phyloP scores from a whole-genome alignment of 2,888 invertebrate genomes.

The Dioctria linearis region DNA sequence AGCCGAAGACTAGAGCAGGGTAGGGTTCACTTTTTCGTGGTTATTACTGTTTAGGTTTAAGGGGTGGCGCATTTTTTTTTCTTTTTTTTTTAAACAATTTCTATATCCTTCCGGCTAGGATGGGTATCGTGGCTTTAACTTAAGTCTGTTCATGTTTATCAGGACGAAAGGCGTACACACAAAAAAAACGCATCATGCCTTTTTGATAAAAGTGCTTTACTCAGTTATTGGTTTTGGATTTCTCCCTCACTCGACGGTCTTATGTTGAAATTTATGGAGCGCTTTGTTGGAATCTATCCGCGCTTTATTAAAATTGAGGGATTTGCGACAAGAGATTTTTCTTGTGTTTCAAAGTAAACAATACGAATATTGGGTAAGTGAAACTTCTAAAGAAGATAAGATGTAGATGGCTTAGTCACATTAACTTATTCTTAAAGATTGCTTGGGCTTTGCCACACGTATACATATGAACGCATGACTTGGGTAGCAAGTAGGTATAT shows the following conservation, averaged over 20 bases:
- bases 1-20: background rate
- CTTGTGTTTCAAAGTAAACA: conserved; percentile 7
- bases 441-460: too few relatives aligned
- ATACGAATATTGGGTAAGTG: background rate
- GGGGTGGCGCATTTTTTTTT: background rate
- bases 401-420: too few relatives aligned
- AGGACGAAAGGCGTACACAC: background rate
- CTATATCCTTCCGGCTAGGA: background rate
- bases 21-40: background rate
- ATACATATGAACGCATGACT: too few relatives aligned
- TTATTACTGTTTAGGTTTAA: background rate
- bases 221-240: conserved; percentile 1
- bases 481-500: too few relatives aligned
- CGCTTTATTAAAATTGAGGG: conserved; percentile 31
- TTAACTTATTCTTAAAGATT: too few relatives aligned
- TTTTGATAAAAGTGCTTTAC: conserved; percentile 29
- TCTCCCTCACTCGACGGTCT: conserved; percentile 13
- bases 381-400: too few relatives aligned
- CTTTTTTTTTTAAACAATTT: background rate
- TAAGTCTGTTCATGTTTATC: background rate
- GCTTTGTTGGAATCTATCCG: conserved; percentile 5
- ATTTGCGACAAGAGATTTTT: background rate
- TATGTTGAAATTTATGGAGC: conserved; percentile 27
- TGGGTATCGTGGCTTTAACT: background rate
- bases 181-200: conserved; percentile 25